A percentile compares a stretch with the other conserved stretches of the same genome.
These are phyloP conservation scores for Bradypus variegatus DNA, from an alignment of 2,797 vertebrate species.

Conservation along the genomic window DNA sequence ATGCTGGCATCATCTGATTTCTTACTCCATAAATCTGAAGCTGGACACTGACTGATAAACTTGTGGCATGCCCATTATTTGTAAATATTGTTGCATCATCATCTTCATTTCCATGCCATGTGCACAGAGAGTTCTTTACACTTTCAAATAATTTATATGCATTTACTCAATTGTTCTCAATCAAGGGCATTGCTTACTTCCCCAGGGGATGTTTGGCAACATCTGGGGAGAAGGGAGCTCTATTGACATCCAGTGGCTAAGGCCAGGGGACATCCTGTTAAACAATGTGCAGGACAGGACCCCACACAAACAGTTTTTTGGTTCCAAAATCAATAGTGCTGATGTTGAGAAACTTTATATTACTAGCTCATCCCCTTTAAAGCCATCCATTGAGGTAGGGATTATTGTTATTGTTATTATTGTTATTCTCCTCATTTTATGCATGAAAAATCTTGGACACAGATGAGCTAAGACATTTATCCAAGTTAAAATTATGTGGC, in stretches of 20 bases:
- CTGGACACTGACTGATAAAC: not conserved
- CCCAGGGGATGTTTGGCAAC: not conserved
- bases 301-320: not conserved
- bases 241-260: fast-evolving
- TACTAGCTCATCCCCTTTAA: not conserved
- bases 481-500: not conserved
- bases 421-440: not conserved
- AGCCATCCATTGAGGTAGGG: not conserved
- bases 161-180: not conserved
- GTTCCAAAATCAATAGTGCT: not conserved
- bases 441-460: too few relatives aligned
- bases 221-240: too few relatives aligned
- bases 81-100: not conserved
- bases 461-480: not conserved
- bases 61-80: fast-evolving
- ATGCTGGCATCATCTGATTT: conserved; percentile 42
- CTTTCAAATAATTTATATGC: not conserved
- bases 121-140: not conserved
- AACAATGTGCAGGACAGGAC: not conserved
- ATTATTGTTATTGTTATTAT: not conserved
- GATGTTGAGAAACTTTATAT: not conserved
- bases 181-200: not conserved
- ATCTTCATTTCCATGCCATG: not conserved
- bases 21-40: not conserved
- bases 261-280: not conserved